Evolutionary conservation across 2,113 vertebrate species (phyloP).

Genomic region (Gila orcuttii): DNA sequence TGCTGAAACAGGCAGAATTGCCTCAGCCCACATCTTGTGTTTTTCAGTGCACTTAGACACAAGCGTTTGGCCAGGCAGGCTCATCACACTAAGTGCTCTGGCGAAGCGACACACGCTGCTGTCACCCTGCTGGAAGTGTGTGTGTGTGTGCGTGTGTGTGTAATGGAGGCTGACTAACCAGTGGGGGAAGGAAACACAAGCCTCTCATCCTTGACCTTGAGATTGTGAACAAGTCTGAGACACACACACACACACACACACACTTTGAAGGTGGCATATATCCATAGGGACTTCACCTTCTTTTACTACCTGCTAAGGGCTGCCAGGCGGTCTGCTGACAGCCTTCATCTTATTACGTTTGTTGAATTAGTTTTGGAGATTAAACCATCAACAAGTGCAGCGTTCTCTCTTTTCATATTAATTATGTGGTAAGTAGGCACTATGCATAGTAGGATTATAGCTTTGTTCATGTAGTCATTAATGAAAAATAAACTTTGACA

Average conservation of each 20-base stretch:
- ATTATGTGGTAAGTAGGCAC: background rate
- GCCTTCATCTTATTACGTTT: slow-evolving; percentile 39
- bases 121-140: slow-evolving; percentile 42
- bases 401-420: background rate
- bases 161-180: slow-evolving; percentile 50
- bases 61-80: slow-evolving; percentile 30
- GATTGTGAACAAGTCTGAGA: slow-evolving; percentile 22
- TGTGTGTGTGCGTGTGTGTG: slow-evolving; percentile 20
- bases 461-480: background rate
- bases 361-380: slow-evolving; percentile 43
- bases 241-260: slow-evolving; percentile 27
- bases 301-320: slow-evolving; percentile 39
- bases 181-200: slow-evolving; percentile 30
- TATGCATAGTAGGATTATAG: background rate
- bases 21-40: slow-evolving; percentile 10
- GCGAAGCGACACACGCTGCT: slow-evolving; percentile 29
- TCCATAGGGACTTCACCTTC: slow-evolving; percentile 46
- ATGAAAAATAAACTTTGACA: background rate
- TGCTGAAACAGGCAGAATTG: slow-evolving; percentile 2
- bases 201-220: slow-evolving; percentile 57
- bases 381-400: background rate
- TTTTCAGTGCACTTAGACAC: slow-evolving; percentile 20
- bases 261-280: background rate
- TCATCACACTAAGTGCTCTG: slow-evolving; percentile 49
- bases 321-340: slow-evolving; percentile 47